Evolutionary conservation across 2,888 invertebrate species (phyloP), one percentile per base, ranked within the genome.

Genomic region (Allacma fusca): DNA sequence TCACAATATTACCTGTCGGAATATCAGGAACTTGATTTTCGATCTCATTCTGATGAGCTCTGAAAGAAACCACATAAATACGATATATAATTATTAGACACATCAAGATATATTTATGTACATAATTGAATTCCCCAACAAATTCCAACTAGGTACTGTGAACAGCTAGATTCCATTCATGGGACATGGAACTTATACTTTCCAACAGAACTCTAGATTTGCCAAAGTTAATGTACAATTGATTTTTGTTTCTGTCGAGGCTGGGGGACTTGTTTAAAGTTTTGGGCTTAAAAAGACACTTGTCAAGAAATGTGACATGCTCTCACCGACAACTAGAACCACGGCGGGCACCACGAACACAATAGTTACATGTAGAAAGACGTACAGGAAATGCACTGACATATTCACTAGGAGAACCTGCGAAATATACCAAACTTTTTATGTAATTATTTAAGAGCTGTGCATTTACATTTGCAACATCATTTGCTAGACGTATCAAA

Each of bases 291-390:
- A 57, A 2, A 23, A 13, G 19, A 26, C 4, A 5, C 19, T 21
- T 68, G 68, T 29, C 21, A 21, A 26, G 24, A 34, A 34, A 68
- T 21, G 43, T 21, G 9, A n/a, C 9, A 7, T 40, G n/a, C 1
- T 71, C 16, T 50, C n/a, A 71, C 71, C 71, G 9, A 43, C 28
- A 24, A 71, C 28, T 24, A 71, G 71, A n/a, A 71, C 71, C 12
- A 50, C 28, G 0, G 71, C 28, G 0, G 71, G 71, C 16, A 71
- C 28, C 0, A 71, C 19, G n/a, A 44, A 71, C 12, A 71, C 71
- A 24, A 71, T 57, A 2, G 57, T 28, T 9, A 44, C 24, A 19
- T 71, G 28, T 12, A 57, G n/a, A 23, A 50, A n/a, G 71, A 71
- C 23, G 28, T 71, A 71, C 16, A 50, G n/a, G 13, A 44, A 9